Evolutionary conservation across 2,113 vertebrate genomes (phyloP).

Genomic region (Laticauda colubrina): DNA sequence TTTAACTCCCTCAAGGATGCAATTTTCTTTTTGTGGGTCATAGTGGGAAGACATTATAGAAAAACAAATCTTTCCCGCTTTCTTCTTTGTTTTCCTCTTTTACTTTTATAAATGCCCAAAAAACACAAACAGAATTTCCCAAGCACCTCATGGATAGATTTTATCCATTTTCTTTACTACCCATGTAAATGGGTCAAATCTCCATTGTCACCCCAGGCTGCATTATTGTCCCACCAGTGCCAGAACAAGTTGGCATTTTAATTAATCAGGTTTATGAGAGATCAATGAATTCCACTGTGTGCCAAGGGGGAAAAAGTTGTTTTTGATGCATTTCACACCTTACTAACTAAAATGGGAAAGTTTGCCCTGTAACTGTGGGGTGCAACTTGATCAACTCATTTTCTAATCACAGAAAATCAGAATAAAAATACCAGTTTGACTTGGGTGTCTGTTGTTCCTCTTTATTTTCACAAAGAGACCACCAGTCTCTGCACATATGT

Average conservation of each 20-base stretch:
- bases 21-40: slow-evolving; percentile 36
- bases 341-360: background rate
- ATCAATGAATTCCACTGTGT: slow-evolving; percentile 39
- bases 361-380: background rate
- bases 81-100: slow-evolving; percentile 20
- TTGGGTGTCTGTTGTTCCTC: background rate
- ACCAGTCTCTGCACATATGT: background rate
- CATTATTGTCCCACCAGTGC: slow-evolving; percentile 15
- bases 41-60: slow-evolving; percentile 41
- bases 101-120: slow-evolving; percentile 54
- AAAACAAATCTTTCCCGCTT: slow-evolving; percentile 36
- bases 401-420: background rate
- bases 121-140: slow-evolving; percentile 52
- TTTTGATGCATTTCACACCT: background rate
- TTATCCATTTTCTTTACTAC: slow-evolving; percentile 22
- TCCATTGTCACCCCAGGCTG: slow-evolving; percentile 33
- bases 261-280: slow-evolving; percentile 49
- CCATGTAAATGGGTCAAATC: slow-evolving; percentile 47
- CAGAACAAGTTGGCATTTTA: slow-evolving; percentile 1
- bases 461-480: background rate
- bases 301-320: slow-evolving; percentile 27
- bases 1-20: slow-evolving; percentile 14
- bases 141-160: slow-evolving; percentile 50
- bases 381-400: background rate
- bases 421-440: background rate